Base-by-base conservation (phyloP, 1,140 invertebrate genomes). In the Calliopsis andreniformis region DNA sequence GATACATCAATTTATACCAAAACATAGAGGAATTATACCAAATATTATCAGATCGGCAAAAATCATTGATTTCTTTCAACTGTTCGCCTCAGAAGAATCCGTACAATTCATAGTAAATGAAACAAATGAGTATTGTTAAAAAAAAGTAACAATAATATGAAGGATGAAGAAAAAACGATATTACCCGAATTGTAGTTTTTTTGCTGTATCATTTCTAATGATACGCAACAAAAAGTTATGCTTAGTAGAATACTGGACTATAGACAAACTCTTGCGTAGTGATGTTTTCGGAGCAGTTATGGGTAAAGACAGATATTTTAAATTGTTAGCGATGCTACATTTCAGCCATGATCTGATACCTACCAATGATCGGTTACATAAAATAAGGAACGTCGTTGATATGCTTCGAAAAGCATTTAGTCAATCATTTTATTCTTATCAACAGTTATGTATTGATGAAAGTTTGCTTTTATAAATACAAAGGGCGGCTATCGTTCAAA, bases 401-500 rank as follows among this genome's bases (percentile, higher is more conserved):
- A 80, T 67, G 14, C 23, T 80, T n/a, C 73, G 55, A 58, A 77
- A 72, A 72, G 7, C 59, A 55, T 86, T 86, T 58, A 78, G 51
- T 69, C 20, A 80, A 25, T 32, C 63, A 20, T 80, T 87, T 55
- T 51, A 75, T 18, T 80, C 79, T 39, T 81, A 83, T n/a, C 63
- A 88, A 84, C 77, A 1, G 53, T 92, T 35, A 42, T 84, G 75
- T 43, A 78, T 89, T 53, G 85, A 91, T 67, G 88, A 90, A 84
- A 84, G 71, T 53, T 51, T 88, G 16, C 58, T 90, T 42, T 23
- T 79, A n/a, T n/a, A n/a, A n/a, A 18, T 89, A 87, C 68, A 89
- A 90, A 85, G 87, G 90, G n/a, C 56, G 87, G n/a, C 62, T 90
- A 83, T 89, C 68, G 87, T 88, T 89, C 62, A 87, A 86, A 63